Conservation (phyloP, 2,888 invertebrate genomes). For the Pachymerium ferrugineum region DNA sequence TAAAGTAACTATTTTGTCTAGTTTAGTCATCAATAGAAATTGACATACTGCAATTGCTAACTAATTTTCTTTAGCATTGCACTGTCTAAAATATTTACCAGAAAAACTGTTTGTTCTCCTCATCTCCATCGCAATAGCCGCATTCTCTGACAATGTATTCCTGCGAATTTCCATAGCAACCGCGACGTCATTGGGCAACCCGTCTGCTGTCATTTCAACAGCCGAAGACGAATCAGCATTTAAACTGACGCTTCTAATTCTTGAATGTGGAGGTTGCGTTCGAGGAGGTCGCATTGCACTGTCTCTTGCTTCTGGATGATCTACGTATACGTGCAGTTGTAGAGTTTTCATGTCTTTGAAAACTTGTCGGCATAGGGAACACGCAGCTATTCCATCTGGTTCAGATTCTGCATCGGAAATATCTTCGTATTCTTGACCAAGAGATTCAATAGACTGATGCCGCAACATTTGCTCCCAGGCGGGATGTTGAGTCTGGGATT, state of each 20-base stretch:
- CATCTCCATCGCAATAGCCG: slow-evolving; percentile 31
- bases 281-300: background rate
- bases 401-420: slow-evolving; percentile 36
- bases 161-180: slow-evolving; percentile 32
- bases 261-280: background rate
- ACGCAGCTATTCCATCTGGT: slow-evolving; percentile 34
- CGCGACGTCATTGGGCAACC: background rate
- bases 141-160: slow-evolving; percentile 17
- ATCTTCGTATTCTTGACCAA: slow-evolving; percentile 36
- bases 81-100: background rate
- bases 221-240: background rate
- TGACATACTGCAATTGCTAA: background rate
- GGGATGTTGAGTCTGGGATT: background rate
- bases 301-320: slow-evolving; percentile 39
- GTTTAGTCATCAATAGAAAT: background rate
- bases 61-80: background rate
- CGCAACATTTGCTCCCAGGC: background rate
- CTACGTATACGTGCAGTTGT: slow-evolving; percentile 42
- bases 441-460: slow-evolving; percentile 29
- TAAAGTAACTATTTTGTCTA: too few species aligned
- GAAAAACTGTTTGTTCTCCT: background rate
- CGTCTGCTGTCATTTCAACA: background rate
- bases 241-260: background rate
- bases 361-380: slow-evolving; percentile 41
- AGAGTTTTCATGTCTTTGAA: slow-evolving; percentile 42